Conservation (phyloP, 2,797 vertebrate genomes). For the Rhyacichthys aspro region DNA sequence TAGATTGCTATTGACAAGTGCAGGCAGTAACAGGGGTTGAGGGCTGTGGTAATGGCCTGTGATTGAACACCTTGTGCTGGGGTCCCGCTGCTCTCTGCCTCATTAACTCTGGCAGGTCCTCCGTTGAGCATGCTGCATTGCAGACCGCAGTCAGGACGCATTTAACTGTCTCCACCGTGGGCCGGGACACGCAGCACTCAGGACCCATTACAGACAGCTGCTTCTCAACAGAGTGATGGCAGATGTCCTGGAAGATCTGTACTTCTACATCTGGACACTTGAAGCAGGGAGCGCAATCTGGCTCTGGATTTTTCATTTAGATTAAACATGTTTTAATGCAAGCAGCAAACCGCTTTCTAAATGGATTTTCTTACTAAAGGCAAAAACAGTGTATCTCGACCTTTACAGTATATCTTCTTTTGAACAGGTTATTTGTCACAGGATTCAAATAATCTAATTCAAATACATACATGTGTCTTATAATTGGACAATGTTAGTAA, state of each 20-base stretch:
- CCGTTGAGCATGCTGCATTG: constrained; percentile 63
- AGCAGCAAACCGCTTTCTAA: too few species aligned
- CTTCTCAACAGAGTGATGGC: neutral
- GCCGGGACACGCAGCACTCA: neutral
- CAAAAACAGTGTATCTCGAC: too few species aligned
- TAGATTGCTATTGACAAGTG: constrained; percentile 70
- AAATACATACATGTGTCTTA: too few species aligned
- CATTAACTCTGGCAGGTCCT: constrained; percentile 77
- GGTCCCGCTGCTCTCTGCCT: constrained; percentile 74
- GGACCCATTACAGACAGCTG: constrained; percentile 19
- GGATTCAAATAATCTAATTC: too few species aligned
- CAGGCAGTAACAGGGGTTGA: constrained; percentile 58
- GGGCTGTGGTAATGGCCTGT: constrained; percentile 72
- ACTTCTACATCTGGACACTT: too few species aligned
- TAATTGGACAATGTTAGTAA: too few species aligned
- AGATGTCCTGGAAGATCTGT: neutral
- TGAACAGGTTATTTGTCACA: too few species aligned
- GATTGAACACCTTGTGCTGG: constrained; percentile 76
- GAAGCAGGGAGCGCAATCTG: too few species aligned
- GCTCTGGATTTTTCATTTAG: too few species aligned
- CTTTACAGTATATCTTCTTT: too few species aligned
- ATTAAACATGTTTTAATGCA: too few species aligned
- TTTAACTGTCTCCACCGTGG: constrained; percentile 34
- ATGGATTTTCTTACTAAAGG: too few species aligned
- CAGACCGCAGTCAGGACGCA: constrained; percentile 53